Evolutionary conservation across 2,113 vertebrate genomes (phyloP), one percentile per base, ranked within the genome.

Genomic region (Psilopogon haemacephalus): DNA sequence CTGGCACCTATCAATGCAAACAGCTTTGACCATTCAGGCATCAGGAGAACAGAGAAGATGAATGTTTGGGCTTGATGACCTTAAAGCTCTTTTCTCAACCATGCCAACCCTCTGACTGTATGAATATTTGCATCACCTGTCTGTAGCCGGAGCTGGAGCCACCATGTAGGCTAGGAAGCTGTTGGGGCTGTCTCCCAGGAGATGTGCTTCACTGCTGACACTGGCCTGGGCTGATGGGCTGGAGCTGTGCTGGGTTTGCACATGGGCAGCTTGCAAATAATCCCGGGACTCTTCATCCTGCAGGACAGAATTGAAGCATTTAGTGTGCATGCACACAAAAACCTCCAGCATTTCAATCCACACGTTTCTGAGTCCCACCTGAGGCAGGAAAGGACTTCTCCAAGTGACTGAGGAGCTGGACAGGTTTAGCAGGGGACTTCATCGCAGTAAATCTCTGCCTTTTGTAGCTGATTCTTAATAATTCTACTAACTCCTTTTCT

Each of bases 91-190:
- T 24, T 24, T 50, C 48, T n/a, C 48, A 50, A 23, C 21, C 48
- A 50, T 24, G 23, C 21, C 48, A 50, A 50, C 23, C 11, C 23
- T 50, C 48, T 50, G 46, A 48, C 23, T 48, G 21, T 12, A 50
- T 50, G 48, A 50, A 74, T 3, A 2, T 70, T 65, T 46, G 33
- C 72, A 56, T 78, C 97, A 98, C 98, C 98, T 98, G 91, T 98
- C 95, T 93, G 96, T 97, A 79, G 98, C 81, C 42, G 97, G 86
- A 13, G 94, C 92, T 46, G 97, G 97, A 40, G 98, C 96, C 89
- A 98, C 90, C 35, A 58, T 89, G 96, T 98, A 99, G 58, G 96
- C 95, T 75, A 99, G 80, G 86, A 98, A 98, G 96, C 98, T 99
- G 37, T 92, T 96, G 15, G 98, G 96, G n/a, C 67, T 95, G 70